These are phyloP conservation scores for Exocentrus adspersus DNA, from an alignment of 2,888 invertebrate species.

Conservation along the genomic window DNA sequence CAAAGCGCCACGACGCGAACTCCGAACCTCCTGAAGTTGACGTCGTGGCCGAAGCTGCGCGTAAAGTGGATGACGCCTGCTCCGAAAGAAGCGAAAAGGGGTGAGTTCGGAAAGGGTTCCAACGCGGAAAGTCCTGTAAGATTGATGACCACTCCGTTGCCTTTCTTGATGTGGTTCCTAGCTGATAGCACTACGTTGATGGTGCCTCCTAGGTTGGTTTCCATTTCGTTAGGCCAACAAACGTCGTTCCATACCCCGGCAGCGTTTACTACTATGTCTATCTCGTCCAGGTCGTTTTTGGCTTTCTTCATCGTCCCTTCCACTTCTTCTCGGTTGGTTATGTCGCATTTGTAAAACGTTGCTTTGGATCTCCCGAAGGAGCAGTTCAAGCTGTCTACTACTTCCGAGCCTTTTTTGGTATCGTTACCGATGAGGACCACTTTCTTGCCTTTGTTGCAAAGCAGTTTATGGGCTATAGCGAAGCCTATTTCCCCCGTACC, in stretches of 20 bases:
- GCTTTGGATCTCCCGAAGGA: conserved; percentile 55
- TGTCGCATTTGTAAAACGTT: conserved; percentile 56
- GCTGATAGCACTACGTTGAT: conserved; percentile 31
- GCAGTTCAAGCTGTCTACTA: conserved; percentile 53
- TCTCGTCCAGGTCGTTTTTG: conserved; percentile 27
- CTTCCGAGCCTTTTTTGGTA: conserved; percentile 53
- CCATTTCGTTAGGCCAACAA: conserved; percentile 58
- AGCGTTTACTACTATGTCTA: conserved; percentile 54
- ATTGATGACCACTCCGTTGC: conserved; percentile 67
- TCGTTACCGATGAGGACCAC: conserved; percentile 56
- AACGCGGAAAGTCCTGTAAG: conserved; percentile 65
- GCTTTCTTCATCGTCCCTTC: conserved; percentile 45
- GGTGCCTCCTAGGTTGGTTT: conserved; percentile 57
- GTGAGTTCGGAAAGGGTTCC: conserved; percentile 62
- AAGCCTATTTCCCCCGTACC: conserved; percentile 64
- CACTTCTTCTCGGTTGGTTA: conserved; percentile 54
- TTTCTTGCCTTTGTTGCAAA: conserved; percentile 61
- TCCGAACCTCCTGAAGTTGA: conserved; percentile 55
- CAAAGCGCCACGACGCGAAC: conserved; percentile 61
- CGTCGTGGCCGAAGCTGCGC: conserved; percentile 56
- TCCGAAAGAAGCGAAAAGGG: conserved; percentile 64
- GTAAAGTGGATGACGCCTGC: conserved; percentile 58
- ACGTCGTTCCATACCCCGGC: conserved; percentile 57
- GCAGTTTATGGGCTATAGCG: conserved; percentile 62
- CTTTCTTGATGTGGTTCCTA: conserved; percentile 7